A percentile compares a stretch with the other conserved stretches of the same genome.
Evolutionary conservation across 2,113 vertebrate genomes (phyloP).

Genomic region (Cygnus atratus): DNA sequence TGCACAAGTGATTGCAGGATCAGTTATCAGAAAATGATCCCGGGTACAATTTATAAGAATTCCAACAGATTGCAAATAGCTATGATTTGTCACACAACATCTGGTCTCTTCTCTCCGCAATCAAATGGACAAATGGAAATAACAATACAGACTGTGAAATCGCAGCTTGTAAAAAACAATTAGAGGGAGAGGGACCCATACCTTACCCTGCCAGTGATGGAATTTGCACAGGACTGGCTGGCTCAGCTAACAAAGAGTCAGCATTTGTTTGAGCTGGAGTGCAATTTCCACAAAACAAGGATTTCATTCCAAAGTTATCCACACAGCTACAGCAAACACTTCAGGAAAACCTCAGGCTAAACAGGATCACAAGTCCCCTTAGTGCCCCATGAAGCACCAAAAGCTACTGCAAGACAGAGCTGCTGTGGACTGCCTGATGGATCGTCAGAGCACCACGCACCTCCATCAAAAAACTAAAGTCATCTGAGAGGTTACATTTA

Average conservation of each 20-base stretch:
- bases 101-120: slow-evolving; percentile 56
- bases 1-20: slow-evolving; percentile 52
- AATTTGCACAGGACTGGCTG: slow-evolving; percentile 11
- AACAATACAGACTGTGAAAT: slow-evolving; percentile 54
- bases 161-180: slow-evolving; percentile 50
- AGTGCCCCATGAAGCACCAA: neutral
- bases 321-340: neutral
- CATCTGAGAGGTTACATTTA: neutral
- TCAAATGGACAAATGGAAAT: slow-evolving; percentile 67
- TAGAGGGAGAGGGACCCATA: slow-evolving; percentile 30
- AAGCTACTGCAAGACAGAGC: fast-evolving
- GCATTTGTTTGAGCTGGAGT: neutral
- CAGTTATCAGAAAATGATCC: slow-evolving; percentile 59
- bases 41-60: slow-evolving; percentile 37
- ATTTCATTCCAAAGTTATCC: neutral
- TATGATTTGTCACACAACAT: slow-evolving; percentile 69
- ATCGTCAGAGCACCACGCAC: neutral
- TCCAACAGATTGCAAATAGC: slow-evolving; percentile 71
- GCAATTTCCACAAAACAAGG: neutral
- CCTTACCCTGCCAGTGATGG: slow-evolving; percentile 40
- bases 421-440: neutral
- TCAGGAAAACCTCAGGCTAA: neutral
- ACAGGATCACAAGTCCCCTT: fast-evolving
- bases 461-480: neutral
- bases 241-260: neutral